Base-by-base conservation (phyloP, 2,797 vertebrate genomes). In the Odontamblyopus lacepedii region DNA sequence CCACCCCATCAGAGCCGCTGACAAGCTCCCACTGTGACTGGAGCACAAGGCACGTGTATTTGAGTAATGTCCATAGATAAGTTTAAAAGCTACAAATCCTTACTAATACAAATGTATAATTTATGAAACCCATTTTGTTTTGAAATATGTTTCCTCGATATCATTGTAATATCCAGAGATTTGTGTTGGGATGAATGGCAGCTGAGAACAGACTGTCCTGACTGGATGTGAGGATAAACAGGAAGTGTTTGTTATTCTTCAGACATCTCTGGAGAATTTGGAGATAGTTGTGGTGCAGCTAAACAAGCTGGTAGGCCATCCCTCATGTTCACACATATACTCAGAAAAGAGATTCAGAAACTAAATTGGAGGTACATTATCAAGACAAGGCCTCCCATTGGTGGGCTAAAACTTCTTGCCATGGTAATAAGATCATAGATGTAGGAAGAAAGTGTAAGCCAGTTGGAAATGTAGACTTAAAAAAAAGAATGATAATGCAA, bases 161-260 rank as follows among this genome's bases (percentile, higher is more conserved):
- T 57, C 72, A 13, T 67, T 0, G 9, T 69, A 70, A 80, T 69
- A 64, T 65, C 13, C 6, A 1, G n/a, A 65, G 72, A 69, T 83
- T 71, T 69, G 61, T 77, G 67, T 64, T 67, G 63, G 75, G 82
- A 82, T 79, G 81, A 71, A 61, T 75, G 60, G 64, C 6, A 26
- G 70, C 78, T 79, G 71, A 53, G 85, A 83, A 87, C 81, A 79
- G 64, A 72, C 78, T 85, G 85, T 85, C 75, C 84, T 77, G 79
- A 75, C 77, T 78, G 64, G 63, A 78, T 77, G 72, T 38, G 29
- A 64, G 80, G 78, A 89, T 91, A 92, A 93, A 92, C 92, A 93
- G 90, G 92, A 93, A 89, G 80, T 79, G 85, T 86, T 89, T 92
- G 88, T 90, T 92, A 79, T 80, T 77, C 64, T 81, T 82, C 61